Evolutionary conservation across 30 jellyfish, hydroid and myxozoan genomes (phyloP).

Genomic region (Mastigias papua): DNA sequence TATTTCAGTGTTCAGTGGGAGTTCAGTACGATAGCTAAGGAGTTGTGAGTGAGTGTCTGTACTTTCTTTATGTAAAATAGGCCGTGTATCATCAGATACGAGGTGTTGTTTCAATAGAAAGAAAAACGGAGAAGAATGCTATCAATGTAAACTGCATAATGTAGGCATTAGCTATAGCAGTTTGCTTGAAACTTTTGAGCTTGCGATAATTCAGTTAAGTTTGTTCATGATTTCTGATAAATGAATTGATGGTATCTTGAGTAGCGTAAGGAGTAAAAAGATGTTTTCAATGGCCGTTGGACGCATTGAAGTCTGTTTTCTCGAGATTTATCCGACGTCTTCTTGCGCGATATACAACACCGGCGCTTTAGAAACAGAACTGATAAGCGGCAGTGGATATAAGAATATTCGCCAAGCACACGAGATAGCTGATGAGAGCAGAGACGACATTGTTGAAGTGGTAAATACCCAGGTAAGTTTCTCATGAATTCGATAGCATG

Average conservation of each 20-base stretch:
- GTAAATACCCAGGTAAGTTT: neutral
- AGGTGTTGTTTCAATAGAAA: neutral
- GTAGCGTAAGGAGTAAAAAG: neutral
- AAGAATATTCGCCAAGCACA: neutral
- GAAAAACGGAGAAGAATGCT: neutral
- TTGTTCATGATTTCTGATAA: neutral
- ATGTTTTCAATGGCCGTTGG: neutral
- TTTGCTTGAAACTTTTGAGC: neutral
- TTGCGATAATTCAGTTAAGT: neutral
- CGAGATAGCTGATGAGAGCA: neutral
- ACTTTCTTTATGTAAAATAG: neutral
- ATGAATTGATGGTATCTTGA: neutral
- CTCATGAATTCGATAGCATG: neutral
- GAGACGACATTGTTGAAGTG: neutral
- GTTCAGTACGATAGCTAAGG: neutral
- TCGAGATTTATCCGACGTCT: neutral
- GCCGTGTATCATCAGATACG: constrained; percentile 3
- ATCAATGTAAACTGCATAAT: neutral
- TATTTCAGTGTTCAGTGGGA: neutral
- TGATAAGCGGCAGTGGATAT: constrained; percentile 1
- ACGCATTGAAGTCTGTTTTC: neutral
- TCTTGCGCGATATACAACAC: neutral
- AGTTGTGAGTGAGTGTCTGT: neutral
- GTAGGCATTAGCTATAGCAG: neutral
- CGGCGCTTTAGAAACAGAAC: neutral